Evolutionary conservation across 2,113 vertebrate genomes (phyloP).

Genomic region (Marmota monax): DNA sequence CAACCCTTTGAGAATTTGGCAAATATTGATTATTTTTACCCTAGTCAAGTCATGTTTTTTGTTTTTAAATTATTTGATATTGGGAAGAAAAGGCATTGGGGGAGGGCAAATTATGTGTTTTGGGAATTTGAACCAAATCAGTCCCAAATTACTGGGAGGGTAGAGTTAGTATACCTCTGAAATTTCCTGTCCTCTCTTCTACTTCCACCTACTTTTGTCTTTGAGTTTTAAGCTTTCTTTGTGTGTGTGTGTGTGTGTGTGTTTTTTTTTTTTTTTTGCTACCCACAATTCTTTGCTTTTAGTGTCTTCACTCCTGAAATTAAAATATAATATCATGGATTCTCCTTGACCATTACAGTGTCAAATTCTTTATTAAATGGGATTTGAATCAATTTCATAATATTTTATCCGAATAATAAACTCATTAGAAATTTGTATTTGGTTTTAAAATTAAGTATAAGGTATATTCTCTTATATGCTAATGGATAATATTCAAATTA

Average conservation of each 20-base stretch:
- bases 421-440: slow-evolving; percentile 16
- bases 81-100: neutral
- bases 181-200: slow-evolving; percentile 42
- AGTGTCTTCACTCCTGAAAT: slow-evolving; percentile 55
- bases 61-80: slow-evolving; percentile 25
- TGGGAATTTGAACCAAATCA: neutral
- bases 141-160: neutral
- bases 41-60: slow-evolving; percentile 7
- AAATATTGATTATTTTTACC: neutral
- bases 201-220: neutral
- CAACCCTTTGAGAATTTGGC: neutral
- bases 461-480: slow-evolving; percentile 62
- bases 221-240: slow-evolving; percentile 49
- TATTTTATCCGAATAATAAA: slow-evolving; percentile 41
- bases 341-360: neutral
- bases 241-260: neutral
- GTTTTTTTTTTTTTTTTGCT: neutral
- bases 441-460: slow-evolving; percentile 56
- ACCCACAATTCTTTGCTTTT: slow-evolving; percentile 15
- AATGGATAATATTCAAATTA: slow-evolving; percentile 39
- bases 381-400: slow-evolving; percentile 54
- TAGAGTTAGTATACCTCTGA: slow-evolving; percentile 20
- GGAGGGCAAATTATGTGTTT: neutral
- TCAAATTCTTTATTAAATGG: slow-evolving; percentile 56
- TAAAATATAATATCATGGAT: slow-evolving; percentile 34